A percentile compares a stretch with the other conserved stretches of the same genome.
These are phyloP conservation scores for Diarsia mendica DNA, from an alignment of 2,888 invertebrate genomes.

Conservation along the genomic window DNA sequence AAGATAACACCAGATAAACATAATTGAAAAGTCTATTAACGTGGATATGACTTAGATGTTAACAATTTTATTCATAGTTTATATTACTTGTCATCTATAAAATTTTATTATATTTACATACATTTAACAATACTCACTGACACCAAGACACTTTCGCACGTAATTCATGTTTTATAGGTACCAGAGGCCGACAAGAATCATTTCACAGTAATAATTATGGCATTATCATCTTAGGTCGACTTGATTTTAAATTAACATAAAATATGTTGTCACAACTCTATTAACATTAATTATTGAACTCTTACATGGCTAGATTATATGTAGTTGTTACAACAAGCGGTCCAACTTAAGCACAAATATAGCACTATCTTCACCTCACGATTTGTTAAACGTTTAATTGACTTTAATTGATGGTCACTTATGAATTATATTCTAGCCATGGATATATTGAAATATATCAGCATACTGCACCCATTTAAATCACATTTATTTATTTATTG, in stretches of 20 bases:
- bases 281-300: slow-evolving; percentile 49
- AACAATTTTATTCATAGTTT: slow-evolving; percentile 81
- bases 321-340: slow-evolving; percentile 29
- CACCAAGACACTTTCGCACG: slow-evolving; percentile 65
- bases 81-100: slow-evolving; percentile 70
- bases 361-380: slow-evolving; percentile 34
- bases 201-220: slow-evolving; percentile 69
- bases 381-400: slow-evolving; percentile 54
- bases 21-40: slow-evolving; percentile 85
- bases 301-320: slow-evolving; percentile 60
- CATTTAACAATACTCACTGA: slow-evolving; percentile 71
- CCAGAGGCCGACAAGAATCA: slow-evolving; percentile 56
- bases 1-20: slow-evolving; percentile 89
- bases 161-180: slow-evolving; percentile 50
- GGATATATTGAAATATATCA: slow-evolving; percentile 45
- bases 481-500: slow-evolving; percentile 44
- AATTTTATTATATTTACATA: slow-evolving; percentile 72
- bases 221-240: slow-evolving; percentile 63
- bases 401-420: slow-evolving; percentile 59
- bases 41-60: slow-evolving; percentile 88
- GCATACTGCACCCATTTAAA: slow-evolving; percentile 47
- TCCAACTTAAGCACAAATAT: slow-evolving; percentile 41
- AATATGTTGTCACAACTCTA: slow-evolving; percentile 52
- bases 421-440: slow-evolving; percentile 57
- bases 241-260: slow-evolving; percentile 49